Conservation (phyloP, 2,888 invertebrate species). For the Iselma pallidipennis region DNA sequence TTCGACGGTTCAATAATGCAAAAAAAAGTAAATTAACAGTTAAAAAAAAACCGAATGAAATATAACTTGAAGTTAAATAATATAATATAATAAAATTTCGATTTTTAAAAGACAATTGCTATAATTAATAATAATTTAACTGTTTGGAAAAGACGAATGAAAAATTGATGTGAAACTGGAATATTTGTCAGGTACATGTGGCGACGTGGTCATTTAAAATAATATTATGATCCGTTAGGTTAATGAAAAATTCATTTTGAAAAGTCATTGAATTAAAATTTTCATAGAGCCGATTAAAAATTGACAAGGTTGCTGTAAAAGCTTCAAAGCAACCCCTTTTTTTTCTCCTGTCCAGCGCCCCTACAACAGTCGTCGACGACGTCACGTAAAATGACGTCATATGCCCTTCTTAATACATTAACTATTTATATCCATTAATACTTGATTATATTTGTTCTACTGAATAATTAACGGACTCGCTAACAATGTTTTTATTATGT, state of each 20-base stretch:
- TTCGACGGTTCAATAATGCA: not conserved
- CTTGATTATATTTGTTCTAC: slow-evolving; percentile 49
- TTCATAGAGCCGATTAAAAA: slow-evolving; percentile 38
- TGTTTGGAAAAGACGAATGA: too few species aligned
- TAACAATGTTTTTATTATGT: slow-evolving; percentile 51
- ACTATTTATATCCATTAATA: slow-evolving; percentile 48
- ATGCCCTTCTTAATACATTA: slow-evolving; percentile 43
- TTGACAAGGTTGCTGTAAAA: slow-evolving; percentile 36
- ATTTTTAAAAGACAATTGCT: too few species aligned
- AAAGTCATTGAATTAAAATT: slow-evolving; percentile 37
- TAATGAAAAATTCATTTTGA: slow-evolving; percentile 28
- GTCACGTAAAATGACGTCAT: slow-evolving; percentile 45
- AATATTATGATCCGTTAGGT: slow-evolving; percentile 13
- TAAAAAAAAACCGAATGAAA: not conserved
- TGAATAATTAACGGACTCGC: slow-evolving; percentile 48
- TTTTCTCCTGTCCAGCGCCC: slow-evolving; percentile 22
- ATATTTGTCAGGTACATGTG: not conserved
- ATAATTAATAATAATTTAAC: too few species aligned
- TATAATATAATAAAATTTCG: too few species aligned
- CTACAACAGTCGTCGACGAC: slow-evolving; percentile 26
- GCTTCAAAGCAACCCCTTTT: slow-evolving; percentile 45
- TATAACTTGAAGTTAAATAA: too few species aligned
- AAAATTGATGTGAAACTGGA: too few species aligned
- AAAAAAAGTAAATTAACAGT: not conserved
- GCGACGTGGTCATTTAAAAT: slow-evolving; percentile 12